Evolutionary conservation across 2,113 vertebrate species (phyloP).

Genomic region (Madoqua kirkii): DNA sequence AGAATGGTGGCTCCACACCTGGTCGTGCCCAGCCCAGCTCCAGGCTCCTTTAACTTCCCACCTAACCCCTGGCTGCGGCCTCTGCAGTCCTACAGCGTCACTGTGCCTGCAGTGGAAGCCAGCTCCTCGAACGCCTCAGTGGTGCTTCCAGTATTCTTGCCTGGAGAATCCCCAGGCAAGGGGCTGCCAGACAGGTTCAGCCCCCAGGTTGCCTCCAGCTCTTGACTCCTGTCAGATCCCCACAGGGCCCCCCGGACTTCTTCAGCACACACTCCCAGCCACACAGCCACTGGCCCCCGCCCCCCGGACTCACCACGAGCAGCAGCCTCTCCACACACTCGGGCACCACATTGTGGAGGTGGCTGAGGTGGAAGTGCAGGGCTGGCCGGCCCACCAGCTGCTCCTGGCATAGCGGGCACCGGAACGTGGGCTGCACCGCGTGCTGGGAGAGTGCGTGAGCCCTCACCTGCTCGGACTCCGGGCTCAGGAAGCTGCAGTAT

Average conservation of each 20-base stretch:
- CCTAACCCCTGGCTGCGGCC: not conserved
- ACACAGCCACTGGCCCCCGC: not conserved
- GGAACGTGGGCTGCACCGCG: constrained; percentile 74
- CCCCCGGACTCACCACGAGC: constrained; percentile 72
- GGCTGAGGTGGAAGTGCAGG: constrained; percentile 77
- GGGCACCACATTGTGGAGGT: constrained; percentile 77
- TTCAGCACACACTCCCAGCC: not conserved
- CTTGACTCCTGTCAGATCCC: not conserved
- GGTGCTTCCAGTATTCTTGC: not conserved
- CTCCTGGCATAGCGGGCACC: constrained; percentile 79
- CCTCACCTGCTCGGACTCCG: constrained; percentile 62
- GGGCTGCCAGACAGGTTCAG: not conserved
- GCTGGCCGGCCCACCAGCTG: constrained; percentile 73
- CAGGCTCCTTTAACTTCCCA: not conserved
- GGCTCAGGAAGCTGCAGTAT: constrained; percentile 75
- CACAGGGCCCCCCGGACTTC: not conserved
- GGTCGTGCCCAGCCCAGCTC: not conserved
- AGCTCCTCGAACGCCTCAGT: not conserved
- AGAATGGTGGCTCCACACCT: not conserved
- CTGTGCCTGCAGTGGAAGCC: too few species aligned
- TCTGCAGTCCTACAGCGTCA: not conserved
- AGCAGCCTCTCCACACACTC: constrained; percentile 79
- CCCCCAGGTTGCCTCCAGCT: not conserved
- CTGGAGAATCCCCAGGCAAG: too few species aligned
- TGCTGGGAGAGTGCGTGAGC: constrained; percentile 71